Conservation (phyloP, 2,888 invertebrate species). For the Idaea aversata region DNA sequence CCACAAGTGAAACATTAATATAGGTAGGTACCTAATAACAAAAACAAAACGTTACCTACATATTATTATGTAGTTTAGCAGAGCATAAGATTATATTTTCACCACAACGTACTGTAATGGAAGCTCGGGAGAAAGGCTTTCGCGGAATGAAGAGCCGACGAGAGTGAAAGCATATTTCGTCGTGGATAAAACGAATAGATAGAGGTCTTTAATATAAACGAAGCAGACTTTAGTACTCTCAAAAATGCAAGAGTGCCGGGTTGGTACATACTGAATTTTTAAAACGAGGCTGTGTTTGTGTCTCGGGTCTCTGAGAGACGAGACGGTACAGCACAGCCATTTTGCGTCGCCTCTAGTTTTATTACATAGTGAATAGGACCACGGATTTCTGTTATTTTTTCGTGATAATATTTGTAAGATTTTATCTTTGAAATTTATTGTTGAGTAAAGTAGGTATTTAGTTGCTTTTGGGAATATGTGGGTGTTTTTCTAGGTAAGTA, state of each 20-base stretch:
- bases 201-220: slow-evolving; percentile 80
- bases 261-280: slow-evolving; percentile 71
- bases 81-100: slow-evolving; percentile 15
- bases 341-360: slow-evolving; percentile 23
- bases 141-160: slow-evolving; percentile 58
- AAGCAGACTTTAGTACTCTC: slow-evolving; percentile 78
- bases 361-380: slow-evolving; percentile 35
- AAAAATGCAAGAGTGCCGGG: slow-evolving; percentile 71
- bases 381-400: slow-evolving; percentile 13
- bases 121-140: slow-evolving; percentile 35
- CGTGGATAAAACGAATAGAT: slow-evolving; percentile 78
- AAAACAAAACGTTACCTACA: not conserved
- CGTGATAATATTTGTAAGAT: not conserved
- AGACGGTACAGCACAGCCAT: slow-evolving; percentile 34
- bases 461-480: not conserved
- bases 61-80: slow-evolving; percentile 14
- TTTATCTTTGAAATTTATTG: not conserved
- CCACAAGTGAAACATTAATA: not conserved
- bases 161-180: slow-evolving; percentile 75
- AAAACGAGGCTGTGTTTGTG: slow-evolving; percentile 53
- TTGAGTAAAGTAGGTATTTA: not conserved
- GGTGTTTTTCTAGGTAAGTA: not conserved
- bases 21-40: not conserved
- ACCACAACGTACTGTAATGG: slow-evolving; percentile 21
- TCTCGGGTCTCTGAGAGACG: slow-evolving; percentile 25